Evolutionary conservation across 37 sponge, comb jelly and placozoan species (phyloP), one percentile per base, ranked within the genome.

Genomic region (Chondrilla cf. caribensis): DNA sequence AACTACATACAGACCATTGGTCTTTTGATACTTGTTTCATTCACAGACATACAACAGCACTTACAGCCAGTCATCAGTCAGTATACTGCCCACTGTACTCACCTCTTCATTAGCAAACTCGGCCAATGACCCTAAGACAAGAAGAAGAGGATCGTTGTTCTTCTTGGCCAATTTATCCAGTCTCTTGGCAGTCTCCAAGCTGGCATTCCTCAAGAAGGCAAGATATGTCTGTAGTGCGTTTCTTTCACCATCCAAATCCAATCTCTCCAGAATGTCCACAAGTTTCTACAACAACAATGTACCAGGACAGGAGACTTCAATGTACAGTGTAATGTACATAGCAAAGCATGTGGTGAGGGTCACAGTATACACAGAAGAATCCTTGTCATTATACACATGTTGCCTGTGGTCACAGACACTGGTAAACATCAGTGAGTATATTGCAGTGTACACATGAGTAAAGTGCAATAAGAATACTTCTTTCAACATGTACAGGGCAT

Each of bases 201-300:
- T 73, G 76, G 76, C 76, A 73, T 73, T 73, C 41, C 43, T 39
- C 22, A 73, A 43, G 44, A 73, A 73, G 7, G 76, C 76, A 40
- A 73, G 44, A 22, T 73, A 73, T 37, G 76, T 73, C 41, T 36
- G 7, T 1, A 73, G 76, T 1, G 76, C 24, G 1, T 15, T 73
- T 6, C 6, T 37, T 11, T 73, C 76, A 2, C 15, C 24, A 39
- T n/a, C 24, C 3, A 36, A 15, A 15, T 38, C 44, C 76, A 73
- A 21, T 22, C 40, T 37, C 38, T 37, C 24, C 17, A 73, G 36
- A 39, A 42, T 73, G 76, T 73, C 76, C 41, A 73, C 44, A 7
- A 73, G 76, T 14, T 1, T 21, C 76, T 73, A 7, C 2, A 73
- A 47, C 11, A 47, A 47, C 6, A 47, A 47, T 14, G 51, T 47